Evolutionary conservation across 2,888 invertebrate genomes (phyloP).

Genomic region (Onthophagus sagittarius): DNA sequence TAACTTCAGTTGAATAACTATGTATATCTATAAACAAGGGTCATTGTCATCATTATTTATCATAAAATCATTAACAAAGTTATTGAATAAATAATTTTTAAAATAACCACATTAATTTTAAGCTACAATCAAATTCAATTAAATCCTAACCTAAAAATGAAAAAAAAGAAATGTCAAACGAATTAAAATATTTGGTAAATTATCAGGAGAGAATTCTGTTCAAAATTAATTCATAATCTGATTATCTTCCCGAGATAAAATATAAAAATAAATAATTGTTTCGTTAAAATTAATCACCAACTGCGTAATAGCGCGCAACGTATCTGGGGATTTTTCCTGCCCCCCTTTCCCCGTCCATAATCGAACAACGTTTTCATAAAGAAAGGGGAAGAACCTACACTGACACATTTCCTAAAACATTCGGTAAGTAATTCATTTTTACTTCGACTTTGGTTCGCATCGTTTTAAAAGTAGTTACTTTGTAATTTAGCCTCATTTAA

Average conservation of each 20-base stretch:
- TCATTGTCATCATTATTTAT: too few relatives aligned
- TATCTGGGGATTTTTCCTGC: slow-evolving; percentile 6
- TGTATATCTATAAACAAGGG: too few relatives aligned
- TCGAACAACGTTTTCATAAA: neutral
- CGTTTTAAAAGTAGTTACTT: neutral
- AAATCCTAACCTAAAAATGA: too few relatives aligned
- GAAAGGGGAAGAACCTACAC: slow-evolving; percentile 4
- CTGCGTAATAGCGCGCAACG: neutral
- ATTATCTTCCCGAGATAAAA: neutral
- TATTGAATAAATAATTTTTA: too few relatives aligned
- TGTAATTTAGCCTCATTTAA: neutral
- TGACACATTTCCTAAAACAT: neutral
- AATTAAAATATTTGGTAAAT: too few relatives aligned
- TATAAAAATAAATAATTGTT: neutral
- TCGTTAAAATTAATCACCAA: neutral
- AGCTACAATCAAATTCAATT: too few relatives aligned
- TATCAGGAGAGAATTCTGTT: too few relatives aligned
- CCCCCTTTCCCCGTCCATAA: neutral
- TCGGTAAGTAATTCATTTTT: slow-evolving; percentile 1
- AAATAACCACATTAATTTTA: too few relatives aligned
- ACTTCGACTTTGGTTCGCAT: neutral
- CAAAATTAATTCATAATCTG: too few relatives aligned
- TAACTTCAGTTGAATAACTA: too few relatives aligned
- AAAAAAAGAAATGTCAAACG: too few relatives aligned
- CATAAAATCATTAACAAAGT: too few relatives aligned